Conservation (phyloP, 2,888 invertebrate species). For the Conchocele bisecta region DNA sequence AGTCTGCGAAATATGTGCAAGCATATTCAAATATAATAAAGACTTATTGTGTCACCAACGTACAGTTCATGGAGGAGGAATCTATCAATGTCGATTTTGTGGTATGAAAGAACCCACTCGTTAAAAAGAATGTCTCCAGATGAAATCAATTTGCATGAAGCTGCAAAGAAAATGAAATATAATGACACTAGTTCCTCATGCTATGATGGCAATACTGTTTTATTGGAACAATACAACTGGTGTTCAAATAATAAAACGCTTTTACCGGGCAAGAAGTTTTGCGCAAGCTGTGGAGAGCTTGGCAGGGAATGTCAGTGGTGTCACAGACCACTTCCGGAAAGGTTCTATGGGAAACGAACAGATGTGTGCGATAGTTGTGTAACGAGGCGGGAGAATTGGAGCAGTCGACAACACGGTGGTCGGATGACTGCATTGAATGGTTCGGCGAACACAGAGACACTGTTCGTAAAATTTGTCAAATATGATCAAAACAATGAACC, state of each 20-base stretch:
- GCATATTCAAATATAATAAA: too few species aligned
- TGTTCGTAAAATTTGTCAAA: constrained; percentile 31
- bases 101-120: too few species aligned
- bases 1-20: too few species aligned
- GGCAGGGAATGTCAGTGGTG: constrained; percentile 40
- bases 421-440: constrained; percentile 3
- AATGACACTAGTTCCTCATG: too few species aligned
- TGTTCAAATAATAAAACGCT: constrained; percentile 19
- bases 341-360: constrained; percentile 26
- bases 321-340: constrained; percentile 37
- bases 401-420: background rate
- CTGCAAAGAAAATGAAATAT: too few species aligned
- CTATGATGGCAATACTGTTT: too few species aligned
- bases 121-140: too few species aligned
- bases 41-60: too few species aligned
- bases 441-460: too few species aligned
- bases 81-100: too few species aligned
- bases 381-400: constrained; percentile 11
- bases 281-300: constrained; percentile 9
- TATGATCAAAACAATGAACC: constrained; percentile 35
- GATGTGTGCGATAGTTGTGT: constrained; percentile 34
- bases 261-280: constrained; percentile 33
- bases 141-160: too few species aligned
- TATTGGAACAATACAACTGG: constrained; percentile 40
- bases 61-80: too few species aligned